A percentile compares a stretch with the other conserved stretches of the same genome.
Evolutionary conservation across 2,797 vertebrate genomes (phyloP).

Genomic region (Leptodactylus fallax): DNA sequence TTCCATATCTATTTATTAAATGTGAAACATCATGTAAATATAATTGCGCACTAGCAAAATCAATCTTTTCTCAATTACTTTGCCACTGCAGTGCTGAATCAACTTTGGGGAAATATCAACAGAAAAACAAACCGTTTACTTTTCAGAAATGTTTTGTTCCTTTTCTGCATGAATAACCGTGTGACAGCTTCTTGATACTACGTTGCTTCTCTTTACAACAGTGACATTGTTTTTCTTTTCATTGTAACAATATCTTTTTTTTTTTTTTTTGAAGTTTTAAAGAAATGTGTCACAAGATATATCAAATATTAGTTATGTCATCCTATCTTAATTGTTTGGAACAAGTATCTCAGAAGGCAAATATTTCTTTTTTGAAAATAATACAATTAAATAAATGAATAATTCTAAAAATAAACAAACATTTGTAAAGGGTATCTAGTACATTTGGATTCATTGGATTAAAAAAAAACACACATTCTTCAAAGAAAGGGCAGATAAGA

Average conservation of each 20-base stretch:
- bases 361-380: too few species aligned
- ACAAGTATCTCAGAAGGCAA: not conserved
- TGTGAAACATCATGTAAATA: constrained; percentile 33
- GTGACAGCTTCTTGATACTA: not conserved
- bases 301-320: not conserved
- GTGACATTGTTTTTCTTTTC: not conserved
- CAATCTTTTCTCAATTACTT: constrained; percentile 41
- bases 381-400: too few species aligned
- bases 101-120: not conserved
- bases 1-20: constrained; percentile 11
- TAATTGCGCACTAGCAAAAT: not conserved
- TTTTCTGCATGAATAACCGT: constrained; percentile 42
- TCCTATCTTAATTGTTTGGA: not conserved
- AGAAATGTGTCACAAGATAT: not conserved
- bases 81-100: not conserved
- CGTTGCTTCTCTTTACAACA: not conserved
- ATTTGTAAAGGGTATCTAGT: too few species aligned
- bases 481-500: too few species aligned
- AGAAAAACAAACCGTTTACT: constrained; percentile 17
- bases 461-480: too few species aligned
- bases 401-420: too few species aligned
- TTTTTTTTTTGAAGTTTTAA: too few species aligned
- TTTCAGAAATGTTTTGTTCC: constrained; percentile 9
- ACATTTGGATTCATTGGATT: too few species aligned
- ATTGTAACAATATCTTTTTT: not conserved